Conservation (phyloP, 2,888 invertebrate species). For the Latheticus oryzae region DNA sequence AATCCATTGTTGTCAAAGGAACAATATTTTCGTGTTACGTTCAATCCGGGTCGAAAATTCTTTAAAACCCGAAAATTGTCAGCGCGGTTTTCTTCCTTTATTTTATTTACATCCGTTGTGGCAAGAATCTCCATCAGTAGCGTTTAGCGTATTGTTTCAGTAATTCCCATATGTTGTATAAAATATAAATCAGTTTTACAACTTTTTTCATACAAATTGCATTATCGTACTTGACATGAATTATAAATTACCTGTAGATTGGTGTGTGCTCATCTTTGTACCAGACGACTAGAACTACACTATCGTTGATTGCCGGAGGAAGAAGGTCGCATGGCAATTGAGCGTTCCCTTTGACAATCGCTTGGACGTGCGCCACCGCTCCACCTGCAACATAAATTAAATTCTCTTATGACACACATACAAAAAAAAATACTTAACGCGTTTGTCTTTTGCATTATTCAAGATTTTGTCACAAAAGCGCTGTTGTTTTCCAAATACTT, state of each 20-base stretch:
- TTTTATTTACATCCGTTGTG: slow-evolving; percentile 26
- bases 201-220: slow-evolving; percentile 35
- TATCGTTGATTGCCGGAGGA: slow-evolving; percentile 81
- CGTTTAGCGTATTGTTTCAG: slow-evolving; percentile 31
- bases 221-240: slow-evolving; percentile 27
- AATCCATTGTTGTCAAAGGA: slow-evolving; percentile 9
- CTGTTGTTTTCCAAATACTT: slow-evolving; percentile 34
- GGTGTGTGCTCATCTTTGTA: slow-evolving; percentile 88
- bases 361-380: slow-evolving; percentile 69
- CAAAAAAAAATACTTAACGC: slow-evolving; percentile 24
- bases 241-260: slow-evolving; percentile 81
- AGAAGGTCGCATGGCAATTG: slow-evolving; percentile 88
- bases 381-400: slow-evolving; percentile 61
- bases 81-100: slow-evolving; percentile 20
- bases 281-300: slow-evolving; percentile 88
- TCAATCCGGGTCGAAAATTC: slow-evolving; percentile 14
- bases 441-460: slow-evolving; percentile 38
- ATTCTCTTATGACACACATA: slow-evolving; percentile 24
- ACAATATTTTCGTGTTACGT: slow-evolving; percentile 12
- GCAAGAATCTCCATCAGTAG: slow-evolving; percentile 25
- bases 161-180: slow-evolving; percentile 26
- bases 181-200: slow-evolving; percentile 34
- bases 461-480: slow-evolving; percentile 36
- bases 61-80: slow-evolving; percentile 17
- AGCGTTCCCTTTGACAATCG: slow-evolving; percentile 82